Percentiles rank a stretch among this genome's conserved stretches.
Conservation (phyloP, 2,888 invertebrate genomes). For the Esperia sulphurella region DNA sequence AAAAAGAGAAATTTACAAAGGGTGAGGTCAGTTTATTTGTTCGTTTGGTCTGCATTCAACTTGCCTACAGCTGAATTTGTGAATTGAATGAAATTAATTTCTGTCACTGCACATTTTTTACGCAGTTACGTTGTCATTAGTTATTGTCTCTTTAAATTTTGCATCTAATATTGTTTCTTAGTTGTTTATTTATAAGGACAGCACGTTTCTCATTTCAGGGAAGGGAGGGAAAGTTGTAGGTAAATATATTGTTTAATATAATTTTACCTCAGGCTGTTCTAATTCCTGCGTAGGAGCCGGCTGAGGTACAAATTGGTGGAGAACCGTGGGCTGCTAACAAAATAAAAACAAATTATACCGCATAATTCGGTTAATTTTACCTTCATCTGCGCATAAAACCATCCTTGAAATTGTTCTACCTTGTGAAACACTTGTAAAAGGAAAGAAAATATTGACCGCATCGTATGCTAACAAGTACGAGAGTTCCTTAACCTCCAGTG, state of each 20-base stretch:
- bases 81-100: too few species aligned
- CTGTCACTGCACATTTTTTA: too few species aligned
- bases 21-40: too few species aligned
- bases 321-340: conserved; percentile 57
- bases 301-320: conserved; percentile 71
- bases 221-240: background rate
- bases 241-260: background rate
- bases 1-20: too few species aligned
- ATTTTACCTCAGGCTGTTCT: conserved; percentile 65
- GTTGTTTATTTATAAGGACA: background rate
- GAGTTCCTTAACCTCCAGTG: conserved; percentile 44
- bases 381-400: conserved; percentile 9
- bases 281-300: conserved; percentile 69
- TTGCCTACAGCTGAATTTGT: too few species aligned
- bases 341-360: conserved; percentile 11
- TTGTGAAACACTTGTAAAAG: conserved; percentile 11
- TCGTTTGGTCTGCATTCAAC: too few species aligned
- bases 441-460: conserved; percentile 29
- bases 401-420: conserved; percentile 8
- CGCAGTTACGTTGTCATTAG: too few species aligned
- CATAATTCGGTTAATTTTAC: background rate
- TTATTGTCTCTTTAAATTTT: too few species aligned
- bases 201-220: background rate
- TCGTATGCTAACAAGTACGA: conserved; percentile 27
- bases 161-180: too few species aligned